Evolutionary conservation across 2,797 vertebrate genomes (phyloP).

Genomic region (Lepilemur septentrionalis): DNA sequence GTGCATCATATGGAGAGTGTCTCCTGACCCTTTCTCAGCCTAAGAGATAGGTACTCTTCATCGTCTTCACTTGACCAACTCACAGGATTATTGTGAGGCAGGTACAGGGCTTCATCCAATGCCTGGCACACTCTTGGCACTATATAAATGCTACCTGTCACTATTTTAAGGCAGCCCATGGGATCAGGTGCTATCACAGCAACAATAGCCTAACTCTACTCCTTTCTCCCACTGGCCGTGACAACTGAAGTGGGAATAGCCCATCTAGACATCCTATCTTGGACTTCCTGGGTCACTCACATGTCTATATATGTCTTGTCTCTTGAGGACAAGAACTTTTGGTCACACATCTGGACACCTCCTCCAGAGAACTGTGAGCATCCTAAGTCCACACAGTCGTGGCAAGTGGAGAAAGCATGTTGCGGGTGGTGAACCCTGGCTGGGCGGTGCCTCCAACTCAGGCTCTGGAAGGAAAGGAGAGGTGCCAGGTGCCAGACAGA

Average conservation of each 20-base stretch:
- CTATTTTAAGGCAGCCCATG: not conserved
- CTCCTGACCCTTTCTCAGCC: not conserved
- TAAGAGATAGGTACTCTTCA: not conserved
- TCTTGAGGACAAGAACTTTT: not conserved
- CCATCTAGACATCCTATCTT: not conserved
- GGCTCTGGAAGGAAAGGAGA: not conserved
- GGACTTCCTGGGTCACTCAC: not conserved
- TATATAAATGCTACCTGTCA: not conserved
- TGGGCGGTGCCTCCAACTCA: not conserved
- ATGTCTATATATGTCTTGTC: not conserved
- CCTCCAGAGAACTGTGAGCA: not conserved
- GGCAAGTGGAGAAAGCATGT: not conserved
- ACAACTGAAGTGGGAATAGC: not conserved
- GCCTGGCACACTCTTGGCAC: not conserved
- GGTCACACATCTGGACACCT: not conserved
- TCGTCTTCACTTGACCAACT: not conserved
- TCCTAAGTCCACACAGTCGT: fast-evolving
- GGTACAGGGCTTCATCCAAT: not conserved
- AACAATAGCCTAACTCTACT: not conserved
- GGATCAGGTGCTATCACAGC: not conserved
- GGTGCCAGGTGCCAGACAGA: conserved; percentile 39
- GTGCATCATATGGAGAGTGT: not conserved
- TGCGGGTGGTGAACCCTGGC: not conserved
- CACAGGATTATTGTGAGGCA: not conserved
- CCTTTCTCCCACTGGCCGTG: not conserved